Percentiles rank a stretch among this genome's conserved stretches.
phyloP scores from a whole-genome alignment of 23 tunicate genomes.

The Trididemnum clinides region DNA sequence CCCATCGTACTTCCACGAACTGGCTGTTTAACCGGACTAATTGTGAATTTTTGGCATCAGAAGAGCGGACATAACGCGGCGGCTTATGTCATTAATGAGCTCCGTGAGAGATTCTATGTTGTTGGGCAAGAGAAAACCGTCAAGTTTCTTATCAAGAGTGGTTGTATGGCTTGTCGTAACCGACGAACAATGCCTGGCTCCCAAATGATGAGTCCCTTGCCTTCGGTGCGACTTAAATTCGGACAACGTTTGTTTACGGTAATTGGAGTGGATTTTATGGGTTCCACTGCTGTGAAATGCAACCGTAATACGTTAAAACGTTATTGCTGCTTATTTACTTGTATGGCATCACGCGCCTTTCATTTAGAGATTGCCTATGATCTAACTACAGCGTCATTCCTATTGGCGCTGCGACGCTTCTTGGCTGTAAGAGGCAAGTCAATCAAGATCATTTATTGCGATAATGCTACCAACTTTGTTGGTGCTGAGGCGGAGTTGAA shows the following conservation, averaged over 20 bases:
- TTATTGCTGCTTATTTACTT: constrained; percentile 27
- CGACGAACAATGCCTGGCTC: not conserved
- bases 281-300: not conserved
- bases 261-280: constrained; percentile 17
- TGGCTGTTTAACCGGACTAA: constrained; percentile 5
- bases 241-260: not conserved
- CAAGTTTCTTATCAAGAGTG: not conserved
- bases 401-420: constrained; percentile 31
- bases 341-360: constrained; percentile 39
- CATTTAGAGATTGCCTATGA: constrained; percentile 35
- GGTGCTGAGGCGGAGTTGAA: constrained; percentile 1
- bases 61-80: constrained; percentile 2
- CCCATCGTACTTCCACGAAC: constrained; percentile 2
- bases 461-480: constrained; percentile 29
- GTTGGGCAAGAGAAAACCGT: constrained; percentile 21
- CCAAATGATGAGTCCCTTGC: constrained; percentile 18
- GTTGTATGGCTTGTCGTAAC: not conserved
- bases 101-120: not conserved
- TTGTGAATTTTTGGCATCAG: not conserved
- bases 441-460: not conserved
- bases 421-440: not conserved
- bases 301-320: not conserved
- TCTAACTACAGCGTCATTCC: constrained; percentile 31
- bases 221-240: not conserved
- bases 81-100: not conserved